phyloP scores from a whole-genome alignment of 2,888 invertebrate genomes.

The Julus scandinavius region DNA sequence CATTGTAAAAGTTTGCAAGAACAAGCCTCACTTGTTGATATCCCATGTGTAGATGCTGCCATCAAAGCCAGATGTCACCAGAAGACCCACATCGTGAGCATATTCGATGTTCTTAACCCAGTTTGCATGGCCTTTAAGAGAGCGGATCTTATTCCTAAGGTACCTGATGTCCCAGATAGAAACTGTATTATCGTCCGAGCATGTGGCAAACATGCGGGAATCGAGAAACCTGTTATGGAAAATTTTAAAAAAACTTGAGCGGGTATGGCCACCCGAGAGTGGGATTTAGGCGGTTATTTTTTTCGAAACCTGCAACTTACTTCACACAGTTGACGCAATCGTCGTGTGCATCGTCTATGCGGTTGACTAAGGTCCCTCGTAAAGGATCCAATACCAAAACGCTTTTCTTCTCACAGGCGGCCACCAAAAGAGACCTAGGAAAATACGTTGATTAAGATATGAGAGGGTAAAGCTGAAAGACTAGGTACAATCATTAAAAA shows the following conservation, averaged over 20 bases:
- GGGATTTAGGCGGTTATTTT: neutral
- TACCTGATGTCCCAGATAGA: slow-evolving; percentile 93
- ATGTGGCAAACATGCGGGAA: slow-evolving; percentile 87
- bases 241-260: neutral
- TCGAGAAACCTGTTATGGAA: slow-evolving; percentile 72
- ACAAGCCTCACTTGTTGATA: slow-evolving; percentile 76
- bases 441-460: neutral
- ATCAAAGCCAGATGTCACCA: slow-evolving; percentile 92
- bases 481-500: too few species aligned
- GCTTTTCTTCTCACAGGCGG: slow-evolving; percentile 90
- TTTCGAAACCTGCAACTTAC: slow-evolving; percentile 68
- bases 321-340: slow-evolving; percentile 94
- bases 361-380: slow-evolving; percentile 78
- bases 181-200: slow-evolving; percentile 93
- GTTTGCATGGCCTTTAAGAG: slow-evolving; percentile 87
- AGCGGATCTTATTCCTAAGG: slow-evolving; percentile 79
- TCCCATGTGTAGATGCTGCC: slow-evolving; percentile 95
- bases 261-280: neutral
- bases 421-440: slow-evolving; percentile 80
- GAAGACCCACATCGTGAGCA: slow-evolving; percentile 81
- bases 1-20: neutral
- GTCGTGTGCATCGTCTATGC: slow-evolving; percentile 82
- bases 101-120: slow-evolving; percentile 98
- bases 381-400: slow-evolving; percentile 88
- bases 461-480: too few species aligned